Conservation (phyloP, 2,113 vertebrate species). For the Gobius niger region DNA sequence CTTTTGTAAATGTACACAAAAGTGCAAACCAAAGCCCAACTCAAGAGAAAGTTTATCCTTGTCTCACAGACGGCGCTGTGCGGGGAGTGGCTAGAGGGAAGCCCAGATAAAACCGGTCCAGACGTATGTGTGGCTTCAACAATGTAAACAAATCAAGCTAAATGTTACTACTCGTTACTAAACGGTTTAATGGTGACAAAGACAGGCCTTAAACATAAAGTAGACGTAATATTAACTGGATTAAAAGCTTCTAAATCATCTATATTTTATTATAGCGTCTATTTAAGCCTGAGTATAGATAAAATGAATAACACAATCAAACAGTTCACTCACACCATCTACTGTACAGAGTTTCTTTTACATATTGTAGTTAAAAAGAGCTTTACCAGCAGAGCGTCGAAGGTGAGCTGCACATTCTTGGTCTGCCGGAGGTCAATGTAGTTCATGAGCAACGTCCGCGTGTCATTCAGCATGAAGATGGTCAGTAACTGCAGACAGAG, state of each 20-base stretch:
- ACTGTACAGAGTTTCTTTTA: too few species aligned
- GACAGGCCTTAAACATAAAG: too few species aligned
- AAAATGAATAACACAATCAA: too few species aligned
- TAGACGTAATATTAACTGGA: too few species aligned
- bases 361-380: background rate
- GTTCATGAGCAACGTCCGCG: constrained; percentile 90
- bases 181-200: too few species aligned
- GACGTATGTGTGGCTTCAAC: background rate
- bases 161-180: too few species aligned
- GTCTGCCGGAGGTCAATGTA: constrained; percentile 90
- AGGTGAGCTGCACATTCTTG: constrained; percentile 90
- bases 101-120: background rate
- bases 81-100: background rate
- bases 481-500: constrained; percentile 82
- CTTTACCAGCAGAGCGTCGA: constrained; percentile 94
- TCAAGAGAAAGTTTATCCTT: constrained; percentile 34
- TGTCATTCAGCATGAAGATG: constrained; percentile 93
- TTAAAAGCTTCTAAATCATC: too few species aligned
- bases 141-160: too few species aligned
- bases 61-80: constrained; percentile 13
- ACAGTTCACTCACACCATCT: too few species aligned
- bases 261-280: too few species aligned
- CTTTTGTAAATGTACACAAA: background rate
- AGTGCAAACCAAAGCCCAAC: background rate
- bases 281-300: too few species aligned